Evolutionary conservation across 2,797 vertebrate genomes (phyloP).

Genomic region (Hephaestus fuliginosus): DNA sequence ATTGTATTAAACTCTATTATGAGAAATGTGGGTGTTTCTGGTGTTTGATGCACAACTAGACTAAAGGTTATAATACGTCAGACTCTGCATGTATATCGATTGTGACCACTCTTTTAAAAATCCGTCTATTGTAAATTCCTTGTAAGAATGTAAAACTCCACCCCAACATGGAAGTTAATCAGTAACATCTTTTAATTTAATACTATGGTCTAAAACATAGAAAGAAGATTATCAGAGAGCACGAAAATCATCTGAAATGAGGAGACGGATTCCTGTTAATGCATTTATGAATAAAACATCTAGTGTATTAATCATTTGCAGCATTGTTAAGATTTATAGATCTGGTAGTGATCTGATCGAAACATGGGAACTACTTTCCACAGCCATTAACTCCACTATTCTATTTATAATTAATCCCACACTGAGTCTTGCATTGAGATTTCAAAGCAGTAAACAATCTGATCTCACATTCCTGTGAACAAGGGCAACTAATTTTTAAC

Average conservation of each 20-base stretch:
- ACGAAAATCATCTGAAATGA: constrained; percentile 8
- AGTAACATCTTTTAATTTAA: not conserved
- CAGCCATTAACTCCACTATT: constrained; percentile 37
- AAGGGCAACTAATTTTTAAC: not conserved
- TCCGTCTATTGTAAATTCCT: not conserved
- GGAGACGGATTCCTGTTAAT: constrained; percentile 7
- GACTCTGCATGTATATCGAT: not conserved
- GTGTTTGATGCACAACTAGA: not conserved
- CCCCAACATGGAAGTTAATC: not conserved
- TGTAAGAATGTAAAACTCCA: not conserved
- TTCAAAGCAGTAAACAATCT: constrained; percentile 34
- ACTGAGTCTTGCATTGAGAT: constrained; percentile 15
- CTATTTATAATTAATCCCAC: constrained; percentile 50
- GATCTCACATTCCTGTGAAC: constrained; percentile 5
- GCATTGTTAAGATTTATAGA: constrained; percentile 37
- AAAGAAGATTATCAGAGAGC: not conserved
- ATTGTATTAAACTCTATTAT: not conserved
- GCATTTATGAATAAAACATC: constrained; percentile 20
- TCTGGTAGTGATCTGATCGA: constrained; percentile 12
- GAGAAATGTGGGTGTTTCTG: not conserved
- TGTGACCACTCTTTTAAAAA: not conserved
- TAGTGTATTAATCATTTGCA: constrained; percentile 6
- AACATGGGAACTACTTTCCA: constrained; percentile 32
- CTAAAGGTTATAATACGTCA: not conserved
- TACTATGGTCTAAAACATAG: not conserved